Conservation (phyloP, 2,113 vertebrate species). For the zebrafish (Danio rerio) region DNA sequence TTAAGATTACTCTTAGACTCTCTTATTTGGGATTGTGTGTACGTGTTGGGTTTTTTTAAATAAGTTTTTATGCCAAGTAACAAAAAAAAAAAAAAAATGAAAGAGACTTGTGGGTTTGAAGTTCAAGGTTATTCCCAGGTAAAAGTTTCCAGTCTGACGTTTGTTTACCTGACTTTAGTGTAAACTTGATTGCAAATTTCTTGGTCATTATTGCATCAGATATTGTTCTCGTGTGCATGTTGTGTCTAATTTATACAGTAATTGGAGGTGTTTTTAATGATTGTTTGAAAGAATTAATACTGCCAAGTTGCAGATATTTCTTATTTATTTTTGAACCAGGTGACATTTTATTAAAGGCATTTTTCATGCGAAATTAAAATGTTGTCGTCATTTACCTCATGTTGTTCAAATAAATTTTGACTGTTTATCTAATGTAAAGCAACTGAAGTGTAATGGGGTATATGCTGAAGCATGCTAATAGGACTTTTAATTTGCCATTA, state of each 20-base stretch:
- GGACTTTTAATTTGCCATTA: too few species aligned
- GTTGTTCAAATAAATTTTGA: neutral
- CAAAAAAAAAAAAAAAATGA: slow-evolving; percentile 5
- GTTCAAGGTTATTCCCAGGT: slow-evolving; percentile 28
- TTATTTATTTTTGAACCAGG: neutral
- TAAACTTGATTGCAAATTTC: slow-evolving; percentile 22
- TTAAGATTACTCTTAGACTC: neutral
- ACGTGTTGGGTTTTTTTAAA: neutral
- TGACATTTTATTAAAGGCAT: neutral
- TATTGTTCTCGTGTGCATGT: neutral
- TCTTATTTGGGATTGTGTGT: neutral
- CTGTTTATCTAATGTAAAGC: neutral
- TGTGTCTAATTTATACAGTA: neutral
- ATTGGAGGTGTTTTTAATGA: neutral
- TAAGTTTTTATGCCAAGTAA: neutral
- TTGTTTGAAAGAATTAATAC: neutral
- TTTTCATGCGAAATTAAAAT: neutral
- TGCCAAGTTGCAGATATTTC: neutral
- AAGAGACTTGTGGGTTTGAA: slow-evolving; percentile 41
- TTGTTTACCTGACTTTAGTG: slow-evolving; percentile 37
- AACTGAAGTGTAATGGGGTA: neutral
- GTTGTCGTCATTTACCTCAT: neutral
- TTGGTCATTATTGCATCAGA: slow-evolving; percentile 37
- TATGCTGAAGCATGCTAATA: too few species aligned
- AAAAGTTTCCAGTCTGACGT: slow-evolving; percentile 34